These are phyloP conservation scores for Eulimnadia texana DNA, from an alignment of 1,140 invertebrate species.

Conservation along the genomic window DNA sequence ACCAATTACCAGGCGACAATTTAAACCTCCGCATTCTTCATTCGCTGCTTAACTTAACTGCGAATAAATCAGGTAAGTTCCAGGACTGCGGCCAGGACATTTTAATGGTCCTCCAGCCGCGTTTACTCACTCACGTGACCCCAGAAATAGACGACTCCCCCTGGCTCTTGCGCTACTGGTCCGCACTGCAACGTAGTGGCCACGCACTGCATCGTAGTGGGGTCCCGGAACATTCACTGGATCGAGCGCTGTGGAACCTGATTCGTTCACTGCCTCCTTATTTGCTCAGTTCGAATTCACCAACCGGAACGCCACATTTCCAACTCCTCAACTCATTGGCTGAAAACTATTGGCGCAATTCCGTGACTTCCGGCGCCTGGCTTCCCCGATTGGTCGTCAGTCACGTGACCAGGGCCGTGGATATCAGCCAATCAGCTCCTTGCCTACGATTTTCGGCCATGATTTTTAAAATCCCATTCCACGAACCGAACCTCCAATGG, in stretches of 20 bases:
- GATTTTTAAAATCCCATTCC: not conserved
- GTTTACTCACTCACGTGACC: not conserved
- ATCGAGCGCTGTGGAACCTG: not conserved
- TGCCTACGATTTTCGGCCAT: not conserved
- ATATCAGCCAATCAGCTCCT: not conserved
- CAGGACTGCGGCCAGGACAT: not conserved
- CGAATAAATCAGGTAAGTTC: not conserved
- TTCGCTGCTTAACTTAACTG: not conserved
- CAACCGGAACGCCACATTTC: not conserved
- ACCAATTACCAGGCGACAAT: not conserved
- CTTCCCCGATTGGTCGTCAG: not conserved
- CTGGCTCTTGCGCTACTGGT: not conserved
- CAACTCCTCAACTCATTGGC: not conserved
- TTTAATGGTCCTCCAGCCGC: not conserved
- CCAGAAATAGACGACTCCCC: not conserved
- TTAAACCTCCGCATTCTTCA: not conserved
- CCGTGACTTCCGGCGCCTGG: not conserved
- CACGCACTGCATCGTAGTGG: not conserved
- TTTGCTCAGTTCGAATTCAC: not conserved
- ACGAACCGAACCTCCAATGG: not conserved
- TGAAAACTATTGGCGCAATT: not conserved
- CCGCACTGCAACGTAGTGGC: too few species aligned
- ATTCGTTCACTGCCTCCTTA: not conserved
- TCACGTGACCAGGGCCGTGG: not conserved
- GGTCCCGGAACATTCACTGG: not conserved